Percentiles rank a stretch among this genome's conserved stretches.
Conservation (phyloP, 2,113 vertebrate genomes). For the Anseranas semipalmata region DNA sequence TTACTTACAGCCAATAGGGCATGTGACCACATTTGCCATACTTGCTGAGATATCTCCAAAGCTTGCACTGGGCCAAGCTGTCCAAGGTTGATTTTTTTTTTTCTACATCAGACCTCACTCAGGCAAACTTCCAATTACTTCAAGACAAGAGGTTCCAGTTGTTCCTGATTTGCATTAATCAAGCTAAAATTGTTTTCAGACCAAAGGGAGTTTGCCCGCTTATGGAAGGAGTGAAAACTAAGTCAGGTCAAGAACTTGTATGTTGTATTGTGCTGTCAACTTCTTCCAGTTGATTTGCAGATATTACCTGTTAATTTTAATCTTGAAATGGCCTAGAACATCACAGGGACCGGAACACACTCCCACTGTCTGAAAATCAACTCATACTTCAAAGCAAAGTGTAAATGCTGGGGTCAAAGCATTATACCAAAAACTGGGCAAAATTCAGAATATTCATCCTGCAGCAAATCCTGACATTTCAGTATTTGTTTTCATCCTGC, state of each 20-base stretch:
- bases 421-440: conserved; percentile 27
- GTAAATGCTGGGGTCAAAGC: conserved; percentile 11
- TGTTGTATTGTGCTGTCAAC: neutral
- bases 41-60: neutral
- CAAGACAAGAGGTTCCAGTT: neutral
- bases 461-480: conserved; percentile 59
- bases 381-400: conserved; percentile 20
- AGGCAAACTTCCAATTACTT: neutral
- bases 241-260: neutral
- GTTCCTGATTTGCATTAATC: neutral
- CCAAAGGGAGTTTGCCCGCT: neutral
- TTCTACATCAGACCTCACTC: neutral
- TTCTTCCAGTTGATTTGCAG: neutral
- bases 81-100: neutral
- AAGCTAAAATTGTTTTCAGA: neutral
- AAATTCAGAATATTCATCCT: conserved; percentile 38
- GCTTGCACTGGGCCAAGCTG: neutral
- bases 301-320: neutral
- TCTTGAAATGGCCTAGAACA: neutral
- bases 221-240: neutral
- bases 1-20: neutral
- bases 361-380: neutral
- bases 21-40: neutral
- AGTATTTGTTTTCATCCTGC: conserved; percentile 42
- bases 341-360: neutral